A percentile compares a stretch with the other conserved stretches of the same genome.
phyloP scores from a whole-genome alignment of 2,113 vertebrate genomes.

The Pteronura brasiliensis region DNA sequence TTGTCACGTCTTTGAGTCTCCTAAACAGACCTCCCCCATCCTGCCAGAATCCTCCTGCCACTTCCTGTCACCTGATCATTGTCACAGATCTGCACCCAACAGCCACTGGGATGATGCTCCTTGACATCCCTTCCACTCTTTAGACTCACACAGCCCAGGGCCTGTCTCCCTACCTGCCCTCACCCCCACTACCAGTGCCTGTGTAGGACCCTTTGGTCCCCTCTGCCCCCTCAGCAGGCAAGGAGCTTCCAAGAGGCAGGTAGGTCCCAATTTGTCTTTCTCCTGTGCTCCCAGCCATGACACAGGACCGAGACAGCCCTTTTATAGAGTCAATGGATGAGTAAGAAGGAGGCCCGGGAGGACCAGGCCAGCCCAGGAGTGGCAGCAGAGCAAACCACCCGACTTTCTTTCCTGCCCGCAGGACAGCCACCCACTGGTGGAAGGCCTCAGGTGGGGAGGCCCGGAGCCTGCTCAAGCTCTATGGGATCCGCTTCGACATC shows the following conservation, averaged over 20 bases:
- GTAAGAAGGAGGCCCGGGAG: neutral
- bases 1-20: neutral
- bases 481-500: constrained; percentile 81
- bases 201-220: neutral
- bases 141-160: neutral
- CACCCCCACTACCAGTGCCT: neutral
- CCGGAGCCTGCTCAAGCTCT: constrained; percentile 83
- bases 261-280: neutral
- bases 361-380: neutral
- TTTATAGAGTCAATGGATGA: neutral
- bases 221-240: neutral
- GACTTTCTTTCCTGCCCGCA: constrained; percentile 1
- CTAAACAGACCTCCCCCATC: neutral
- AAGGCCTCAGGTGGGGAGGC: constrained; percentile 50
- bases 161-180: neutral
- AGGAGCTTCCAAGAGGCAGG: neutral
- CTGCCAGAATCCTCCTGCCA: neutral
- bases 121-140: neutral
- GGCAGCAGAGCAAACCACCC: neutral
- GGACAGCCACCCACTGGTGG: constrained; percentile 83
- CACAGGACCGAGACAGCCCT: neutral
- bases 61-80: neutral
- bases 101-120: accelerated
- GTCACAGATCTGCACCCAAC: accelerated
- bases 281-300: neutral